Evolutionary conservation across 2,113 vertebrate genomes (phyloP).

Genomic region (Lepidiolamprologus cunningtoni): DNA sequence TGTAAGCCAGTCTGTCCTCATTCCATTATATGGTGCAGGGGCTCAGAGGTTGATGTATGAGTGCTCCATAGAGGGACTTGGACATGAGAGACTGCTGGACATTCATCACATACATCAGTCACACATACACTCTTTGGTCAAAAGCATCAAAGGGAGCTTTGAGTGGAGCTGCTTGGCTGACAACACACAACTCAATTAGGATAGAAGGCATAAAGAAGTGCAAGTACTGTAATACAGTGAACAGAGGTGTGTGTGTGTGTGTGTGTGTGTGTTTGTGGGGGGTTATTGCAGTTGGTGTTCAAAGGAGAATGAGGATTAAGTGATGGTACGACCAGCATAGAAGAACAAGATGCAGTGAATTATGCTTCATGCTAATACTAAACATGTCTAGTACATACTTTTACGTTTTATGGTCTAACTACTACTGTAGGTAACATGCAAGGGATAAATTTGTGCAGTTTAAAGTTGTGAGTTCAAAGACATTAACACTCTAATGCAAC

Average conservation of each 20-base stretch:
- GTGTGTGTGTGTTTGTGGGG: background rate
- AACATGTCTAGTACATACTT: background rate
- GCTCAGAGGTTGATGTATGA: conserved; percentile 46
- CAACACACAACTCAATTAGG: conserved; percentile 58
- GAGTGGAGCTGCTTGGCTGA: conserved; percentile 26
- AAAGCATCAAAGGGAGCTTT: conserved; percentile 39
- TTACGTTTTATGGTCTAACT: background rate
- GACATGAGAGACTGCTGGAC: conserved; percentile 57
- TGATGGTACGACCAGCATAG: background rate
- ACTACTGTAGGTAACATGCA: background rate
- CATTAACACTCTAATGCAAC: background rate
- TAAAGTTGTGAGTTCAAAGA: background rate
- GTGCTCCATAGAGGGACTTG: conserved; percentile 25
- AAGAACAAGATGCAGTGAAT: background rate
- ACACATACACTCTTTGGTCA: conserved; percentile 35
- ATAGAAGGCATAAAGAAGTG: conserved; percentile 32
- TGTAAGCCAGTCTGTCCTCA: conserved; percentile 25
- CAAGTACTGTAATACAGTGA: conserved; percentile 31
- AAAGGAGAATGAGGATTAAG: background rate
- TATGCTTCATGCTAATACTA: background rate
- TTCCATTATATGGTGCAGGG: conserved; percentile 31
- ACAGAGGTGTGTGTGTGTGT: background rate
- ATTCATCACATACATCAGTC: conserved; percentile 53
- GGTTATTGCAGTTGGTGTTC: background rate
- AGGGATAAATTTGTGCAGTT: background rate